Conservation (phyloP, 2,797 vertebrate species). For the Phalanger gymnotis region DNA sequence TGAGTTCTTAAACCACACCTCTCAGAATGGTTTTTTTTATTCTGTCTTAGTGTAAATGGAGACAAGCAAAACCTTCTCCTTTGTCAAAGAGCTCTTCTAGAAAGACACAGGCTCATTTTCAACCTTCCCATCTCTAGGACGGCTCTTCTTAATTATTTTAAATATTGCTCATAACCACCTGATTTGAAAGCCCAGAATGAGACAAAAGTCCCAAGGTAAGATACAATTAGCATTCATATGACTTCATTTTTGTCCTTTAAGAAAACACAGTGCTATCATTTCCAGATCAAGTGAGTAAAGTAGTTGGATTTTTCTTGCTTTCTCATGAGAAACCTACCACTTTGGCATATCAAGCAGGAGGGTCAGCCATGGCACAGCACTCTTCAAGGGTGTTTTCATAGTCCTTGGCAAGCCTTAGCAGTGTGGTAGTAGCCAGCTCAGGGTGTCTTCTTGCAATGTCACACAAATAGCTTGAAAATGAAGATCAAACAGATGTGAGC, state of each 20-base stretch:
- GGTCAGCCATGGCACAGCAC: constrained; percentile 80
- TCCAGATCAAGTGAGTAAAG: background rate
- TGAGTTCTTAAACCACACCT: constrained; percentile 19
- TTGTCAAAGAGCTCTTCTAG: background rate
- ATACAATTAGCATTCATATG: background rate
- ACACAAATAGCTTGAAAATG: constrained; percentile 79
- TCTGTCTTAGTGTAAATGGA: constrained; percentile 24
- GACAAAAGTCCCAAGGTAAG: constrained; percentile 28
- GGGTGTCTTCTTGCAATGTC: constrained; percentile 78
- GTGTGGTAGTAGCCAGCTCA: constrained; percentile 44
- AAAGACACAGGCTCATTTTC: background rate
- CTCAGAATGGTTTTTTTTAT: constrained; percentile 31
- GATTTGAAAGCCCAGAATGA: constrained; percentile 19
- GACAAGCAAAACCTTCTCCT: background rate
- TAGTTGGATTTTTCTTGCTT: background rate
- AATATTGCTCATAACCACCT: background rate
- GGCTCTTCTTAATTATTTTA: background rate
- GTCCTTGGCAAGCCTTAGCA: constrained; percentile 70
- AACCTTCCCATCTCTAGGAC: background rate
- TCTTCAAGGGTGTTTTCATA: constrained; percentile 80
- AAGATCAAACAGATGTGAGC: constrained; percentile 11
- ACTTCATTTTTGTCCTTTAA: background rate
- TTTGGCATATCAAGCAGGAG: constrained; percentile 53
- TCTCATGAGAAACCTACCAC: constrained; percentile 77
- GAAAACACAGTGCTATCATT: background rate